Evolutionary conservation across 2,113 vertebrate genomes (phyloP).

Genomic region (Saguinus imperator): DNA sequence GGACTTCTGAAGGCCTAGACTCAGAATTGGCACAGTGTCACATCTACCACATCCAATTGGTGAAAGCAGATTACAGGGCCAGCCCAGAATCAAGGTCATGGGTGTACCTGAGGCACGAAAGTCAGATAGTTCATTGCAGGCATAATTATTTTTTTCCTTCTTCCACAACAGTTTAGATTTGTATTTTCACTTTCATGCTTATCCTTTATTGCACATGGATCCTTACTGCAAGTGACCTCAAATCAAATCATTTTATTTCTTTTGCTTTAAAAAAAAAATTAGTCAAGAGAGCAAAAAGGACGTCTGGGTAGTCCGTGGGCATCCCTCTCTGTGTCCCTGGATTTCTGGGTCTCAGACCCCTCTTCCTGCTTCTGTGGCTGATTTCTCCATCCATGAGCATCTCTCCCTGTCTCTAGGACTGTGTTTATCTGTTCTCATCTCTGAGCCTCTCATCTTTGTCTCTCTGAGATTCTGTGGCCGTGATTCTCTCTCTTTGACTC

Average conservation of each 20-base stretch:
- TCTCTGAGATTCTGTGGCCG: background rate
- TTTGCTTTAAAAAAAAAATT: background rate
- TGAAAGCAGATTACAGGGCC: background rate
- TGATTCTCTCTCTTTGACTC: background rate
- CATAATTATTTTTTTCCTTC: background rate
- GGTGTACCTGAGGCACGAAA: background rate
- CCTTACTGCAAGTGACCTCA: background rate
- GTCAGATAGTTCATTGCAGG: background rate
- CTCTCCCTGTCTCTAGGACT: background rate
- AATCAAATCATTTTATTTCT: background rate
- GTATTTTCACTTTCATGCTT: background rate
- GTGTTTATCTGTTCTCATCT: background rate
- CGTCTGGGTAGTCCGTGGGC: fast-evolving
- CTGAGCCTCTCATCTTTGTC: background rate
- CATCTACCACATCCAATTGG: background rate
- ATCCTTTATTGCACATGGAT: background rate
- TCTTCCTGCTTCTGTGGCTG: background rate
- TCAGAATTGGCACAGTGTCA: background rate
- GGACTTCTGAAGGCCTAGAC: background rate
- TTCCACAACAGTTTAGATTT: background rate
- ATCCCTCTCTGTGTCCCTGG: background rate
- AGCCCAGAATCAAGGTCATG: background rate
- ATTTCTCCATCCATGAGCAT: background rate
- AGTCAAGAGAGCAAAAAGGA: background rate
- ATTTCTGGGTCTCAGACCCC: background rate